Evolutionary conservation across 1,140 invertebrate genomes (phyloP).

Genomic region (Meloidogyne chitwoodi): DNA sequence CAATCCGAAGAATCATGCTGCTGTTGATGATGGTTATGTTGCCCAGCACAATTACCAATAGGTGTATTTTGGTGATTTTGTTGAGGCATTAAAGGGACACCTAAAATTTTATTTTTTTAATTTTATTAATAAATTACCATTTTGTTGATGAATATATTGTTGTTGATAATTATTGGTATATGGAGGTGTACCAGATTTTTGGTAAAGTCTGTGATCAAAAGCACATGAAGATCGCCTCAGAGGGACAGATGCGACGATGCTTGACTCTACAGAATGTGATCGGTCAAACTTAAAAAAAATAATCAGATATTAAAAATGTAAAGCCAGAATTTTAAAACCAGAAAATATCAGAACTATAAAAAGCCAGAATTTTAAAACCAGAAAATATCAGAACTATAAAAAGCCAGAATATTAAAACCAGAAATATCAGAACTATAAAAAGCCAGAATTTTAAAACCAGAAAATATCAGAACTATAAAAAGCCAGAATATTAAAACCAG

Average conservation of each 20-base stretch:
- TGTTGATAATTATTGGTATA: neutral
- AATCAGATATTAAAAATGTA: neutral
- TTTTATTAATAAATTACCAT: neutral
- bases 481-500: no score
- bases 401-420: no score
- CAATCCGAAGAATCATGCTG: constrained; percentile 48
- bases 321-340: no score
- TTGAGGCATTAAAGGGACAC: neutral
- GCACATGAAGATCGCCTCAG: constrained; percentile 2
- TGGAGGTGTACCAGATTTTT: neutral
- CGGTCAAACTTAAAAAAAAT: neutral
- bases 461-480: no score
- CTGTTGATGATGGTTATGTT: neutral
- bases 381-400: no score
- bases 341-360: no score
- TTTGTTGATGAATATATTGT: constrained; percentile 7
- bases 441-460: no score
- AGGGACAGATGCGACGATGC: neutral
- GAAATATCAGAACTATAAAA: neutral
- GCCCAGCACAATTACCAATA: no score
- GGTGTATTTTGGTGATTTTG: neutral
- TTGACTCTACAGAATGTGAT: neutral
- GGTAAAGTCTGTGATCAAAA: constrained; percentile 5
- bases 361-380: no score
- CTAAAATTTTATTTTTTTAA: neutral